These are phyloP conservation scores for Blastobasis lacticolella DNA, from an alignment of 2,888 invertebrate species.

Conservation along the genomic window DNA sequence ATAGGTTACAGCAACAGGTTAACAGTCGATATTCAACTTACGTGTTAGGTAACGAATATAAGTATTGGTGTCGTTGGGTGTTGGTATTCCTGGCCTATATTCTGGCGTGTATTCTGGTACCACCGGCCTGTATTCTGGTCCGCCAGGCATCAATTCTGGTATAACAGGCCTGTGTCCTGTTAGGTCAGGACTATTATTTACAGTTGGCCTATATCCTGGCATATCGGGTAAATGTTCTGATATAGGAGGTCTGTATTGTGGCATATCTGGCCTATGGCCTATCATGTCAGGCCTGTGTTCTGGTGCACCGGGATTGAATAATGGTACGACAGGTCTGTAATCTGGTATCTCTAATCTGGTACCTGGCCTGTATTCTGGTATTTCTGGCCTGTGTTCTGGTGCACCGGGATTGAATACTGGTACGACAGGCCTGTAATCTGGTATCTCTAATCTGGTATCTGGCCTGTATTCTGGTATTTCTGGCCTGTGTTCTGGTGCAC, in stretches of 20 bases:
- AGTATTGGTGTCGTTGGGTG: slow-evolving; percentile 48
- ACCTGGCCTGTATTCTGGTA: slow-evolving; percentile 11
- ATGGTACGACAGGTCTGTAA: neutral
- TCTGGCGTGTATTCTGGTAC: neutral
- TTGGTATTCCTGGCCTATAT: slow-evolving; percentile 29
- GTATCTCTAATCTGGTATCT: no score
- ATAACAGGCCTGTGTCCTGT: slow-evolving; percentile 29
- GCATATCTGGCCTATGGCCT: slow-evolving; percentile 24
- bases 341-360: slow-evolving; percentile 35
- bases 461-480: slow-evolving; percentile 9
- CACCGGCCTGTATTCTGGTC: neutral
- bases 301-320: neutral
- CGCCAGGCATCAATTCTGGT: neutral
- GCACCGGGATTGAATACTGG: neutral
- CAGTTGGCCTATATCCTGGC: neutral
- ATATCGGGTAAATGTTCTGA: neutral
- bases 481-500: neutral
- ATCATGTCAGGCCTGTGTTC: neutral
- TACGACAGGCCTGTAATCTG: slow-evolving; percentile 8
- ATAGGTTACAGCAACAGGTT: slow-evolving; percentile 9
- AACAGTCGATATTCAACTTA: slow-evolving; percentile 34
- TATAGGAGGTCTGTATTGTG: slow-evolving; percentile 7
- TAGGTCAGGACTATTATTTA: slow-evolving; percentile 21
- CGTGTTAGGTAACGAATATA: slow-evolving; percentile 66
- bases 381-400: neutral